Percentiles rank a stretch among this genome's conserved stretches.
phyloP scores from a whole-genome alignment of 2,797 vertebrate species.

The Eleutherodactylus coqui region DNA sequence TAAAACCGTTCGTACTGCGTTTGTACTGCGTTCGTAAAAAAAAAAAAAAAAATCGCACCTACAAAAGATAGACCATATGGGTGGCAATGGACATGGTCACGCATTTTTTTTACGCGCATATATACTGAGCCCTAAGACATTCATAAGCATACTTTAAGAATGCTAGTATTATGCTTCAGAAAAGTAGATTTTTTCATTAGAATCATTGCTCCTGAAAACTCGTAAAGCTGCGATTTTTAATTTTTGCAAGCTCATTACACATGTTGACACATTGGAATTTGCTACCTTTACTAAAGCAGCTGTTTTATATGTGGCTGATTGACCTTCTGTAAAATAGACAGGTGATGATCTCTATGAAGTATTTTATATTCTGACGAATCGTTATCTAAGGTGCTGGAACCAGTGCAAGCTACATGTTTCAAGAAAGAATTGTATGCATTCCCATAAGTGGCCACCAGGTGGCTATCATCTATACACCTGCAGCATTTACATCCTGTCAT shows the following conservation, averaged over 20 bases:
- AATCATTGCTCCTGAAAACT: not conserved
- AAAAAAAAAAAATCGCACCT: too few relatives aligned
- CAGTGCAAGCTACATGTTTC: not conserved
- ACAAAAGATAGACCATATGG: too few relatives aligned
- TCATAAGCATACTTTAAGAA: not conserved
- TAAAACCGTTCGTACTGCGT: too few relatives aligned
- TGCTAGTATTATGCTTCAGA: not conserved
- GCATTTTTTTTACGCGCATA: too few relatives aligned
- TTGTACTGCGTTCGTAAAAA: too few relatives aligned
- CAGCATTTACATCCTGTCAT: conserved; percentile 56
- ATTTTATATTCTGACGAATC: not conserved
- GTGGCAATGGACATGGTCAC: too few relatives aligned
- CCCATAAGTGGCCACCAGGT: conserved; percentile 67
- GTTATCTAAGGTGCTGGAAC: too few relatives aligned
- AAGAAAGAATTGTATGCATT: not conserved
- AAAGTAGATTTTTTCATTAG: not conserved
- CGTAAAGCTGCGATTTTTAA: too few relatives aligned
- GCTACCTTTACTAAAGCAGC: not conserved
- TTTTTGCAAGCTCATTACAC: not conserved
- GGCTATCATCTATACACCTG: conserved; percentile 65
- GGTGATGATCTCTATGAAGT: not conserved
- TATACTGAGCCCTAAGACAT: too few relatives aligned
- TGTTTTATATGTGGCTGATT: not conserved
- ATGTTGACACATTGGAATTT: not conserved
- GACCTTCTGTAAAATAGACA: not conserved